These are phyloP conservation scores for Corella eumyota DNA, from an alignment of 23 tunicate genomes.

Conservation along the genomic window DNA sequence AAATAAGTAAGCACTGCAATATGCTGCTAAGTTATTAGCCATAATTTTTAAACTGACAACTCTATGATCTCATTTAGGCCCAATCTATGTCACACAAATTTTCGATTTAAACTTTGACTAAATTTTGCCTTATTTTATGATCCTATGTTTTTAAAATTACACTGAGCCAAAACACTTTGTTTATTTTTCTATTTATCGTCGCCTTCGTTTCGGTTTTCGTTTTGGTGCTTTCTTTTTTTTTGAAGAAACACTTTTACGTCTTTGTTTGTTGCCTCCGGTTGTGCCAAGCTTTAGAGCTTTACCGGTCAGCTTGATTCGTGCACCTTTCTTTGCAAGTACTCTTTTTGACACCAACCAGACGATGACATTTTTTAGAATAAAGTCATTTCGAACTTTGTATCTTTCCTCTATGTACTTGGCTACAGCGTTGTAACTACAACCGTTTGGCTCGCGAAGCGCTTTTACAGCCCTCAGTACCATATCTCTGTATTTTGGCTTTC, in stretches of 20 bases:
- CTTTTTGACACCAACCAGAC: slow-evolving; percentile 47
- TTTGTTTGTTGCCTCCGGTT: not conserved
- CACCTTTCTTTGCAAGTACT: slow-evolving; percentile 23
- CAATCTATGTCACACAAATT: no score
- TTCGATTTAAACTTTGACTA: no score
- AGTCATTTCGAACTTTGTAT: slow-evolving; percentile 51
- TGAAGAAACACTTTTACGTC: no score
- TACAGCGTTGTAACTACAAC: slow-evolving; percentile 32
- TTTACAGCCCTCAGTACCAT: slow-evolving; percentile 51
- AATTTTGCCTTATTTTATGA: no score
- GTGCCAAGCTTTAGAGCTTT: slow-evolving; percentile 23
- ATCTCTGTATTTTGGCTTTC: slow-evolving; percentile 65
- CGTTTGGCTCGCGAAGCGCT: slow-evolving; percentile 42
- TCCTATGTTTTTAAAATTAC: no score
- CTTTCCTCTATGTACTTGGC: slow-evolving; percentile 36
- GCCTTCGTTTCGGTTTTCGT: not conserved
- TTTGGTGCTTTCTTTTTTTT: not conserved
- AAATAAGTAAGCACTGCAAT: no score
- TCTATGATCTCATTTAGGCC: no score
- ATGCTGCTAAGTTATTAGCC: no score
- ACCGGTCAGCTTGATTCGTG: slow-evolving; percentile 33
- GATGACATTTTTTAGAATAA: slow-evolving; percentile 50
- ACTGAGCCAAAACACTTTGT: no score
- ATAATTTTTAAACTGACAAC: no score
- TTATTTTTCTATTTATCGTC: no score